Percentiles rank a stretch among this genome's conserved stretches.
Conservation (phyloP, 1,140 invertebrate species). For the Lethrus apterus region DNA sequence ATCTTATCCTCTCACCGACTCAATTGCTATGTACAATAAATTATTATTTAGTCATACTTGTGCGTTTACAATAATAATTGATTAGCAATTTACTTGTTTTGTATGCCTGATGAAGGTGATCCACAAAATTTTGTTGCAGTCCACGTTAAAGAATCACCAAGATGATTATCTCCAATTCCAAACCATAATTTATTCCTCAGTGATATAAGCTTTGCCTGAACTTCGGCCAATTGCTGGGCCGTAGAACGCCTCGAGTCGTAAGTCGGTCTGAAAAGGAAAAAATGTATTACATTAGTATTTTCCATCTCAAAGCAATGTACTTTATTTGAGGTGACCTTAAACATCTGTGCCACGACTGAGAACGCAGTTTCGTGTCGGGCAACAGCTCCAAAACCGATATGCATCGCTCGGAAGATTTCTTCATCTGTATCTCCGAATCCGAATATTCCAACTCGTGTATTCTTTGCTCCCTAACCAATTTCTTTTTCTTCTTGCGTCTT, state of each 20-base stretch:
- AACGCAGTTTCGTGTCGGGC: slow-evolving; percentile 12
- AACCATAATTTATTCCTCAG: slow-evolving; percentile 39
- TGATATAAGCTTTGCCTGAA: slow-evolving; percentile 36
- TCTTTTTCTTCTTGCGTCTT: slow-evolving; percentile 16
- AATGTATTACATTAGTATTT: not conserved
- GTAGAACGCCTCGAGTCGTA: slow-evolving; percentile 10
- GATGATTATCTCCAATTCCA: slow-evolving; percentile 31
- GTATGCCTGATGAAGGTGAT: not conserved
- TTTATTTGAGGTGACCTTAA: slow-evolving; percentile 4
- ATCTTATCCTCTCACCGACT: no score
- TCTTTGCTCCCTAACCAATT: slow-evolving; percentile 1
- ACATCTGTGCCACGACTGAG: slow-evolving; percentile 14
- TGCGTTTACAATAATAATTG: no score
- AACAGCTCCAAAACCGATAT: slow-evolving; percentile 16
- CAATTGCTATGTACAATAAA: no score
- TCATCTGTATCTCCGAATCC: slow-evolving; percentile 6
- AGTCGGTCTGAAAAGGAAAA: not conserved
- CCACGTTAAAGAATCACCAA: slow-evolving; percentile 49
- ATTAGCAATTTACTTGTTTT: no score
- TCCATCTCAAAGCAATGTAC: not conserved
- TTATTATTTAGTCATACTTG: no score
- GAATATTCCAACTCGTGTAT: slow-evolving; percentile 2
- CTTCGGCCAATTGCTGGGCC: slow-evolving; percentile 33
- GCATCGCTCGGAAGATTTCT: slow-evolving; percentile 11
- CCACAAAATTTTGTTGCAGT: slow-evolving; percentile 29